Conservation (phyloP, 2,888 invertebrate genomes). For the Theretra japonica region DNA sequence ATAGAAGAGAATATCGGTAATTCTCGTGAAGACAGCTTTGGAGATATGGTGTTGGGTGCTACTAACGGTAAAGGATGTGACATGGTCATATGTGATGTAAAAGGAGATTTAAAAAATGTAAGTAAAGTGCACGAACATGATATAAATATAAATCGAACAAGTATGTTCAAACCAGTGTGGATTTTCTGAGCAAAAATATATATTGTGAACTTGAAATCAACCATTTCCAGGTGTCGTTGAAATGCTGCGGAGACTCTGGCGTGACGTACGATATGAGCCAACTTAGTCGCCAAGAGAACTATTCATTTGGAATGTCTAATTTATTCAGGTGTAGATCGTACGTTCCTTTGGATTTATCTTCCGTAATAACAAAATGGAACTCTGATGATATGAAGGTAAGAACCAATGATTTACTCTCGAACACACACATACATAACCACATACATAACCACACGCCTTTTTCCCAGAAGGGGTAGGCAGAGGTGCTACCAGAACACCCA, state of each 20-base stretch:
- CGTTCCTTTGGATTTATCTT: constrained; percentile 50
- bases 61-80: constrained; percentile 60
- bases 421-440: too few species aligned
- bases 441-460: too few species aligned
- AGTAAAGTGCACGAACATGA: constrained; percentile 34
- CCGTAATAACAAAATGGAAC: constrained; percentile 48
- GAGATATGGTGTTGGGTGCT: constrained; percentile 54
- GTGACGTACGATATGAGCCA: constrained; percentile 52
- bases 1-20: constrained; percentile 63
- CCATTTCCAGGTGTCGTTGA: constrained; percentile 45
- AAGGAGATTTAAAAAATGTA: constrained; percentile 60
- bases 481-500: too few species aligned
- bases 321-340: constrained; percentile 48
- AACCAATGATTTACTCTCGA: too few species aligned
- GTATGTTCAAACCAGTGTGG: neutral
- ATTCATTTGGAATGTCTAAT: constrained; percentile 48
- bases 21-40: constrained; percentile 61
- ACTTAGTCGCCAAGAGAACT: constrained; percentile 50
- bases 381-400: constrained; percentile 49
- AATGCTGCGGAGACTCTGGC: constrained; percentile 47
- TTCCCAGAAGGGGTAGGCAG: too few species aligned
- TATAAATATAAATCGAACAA: too few species aligned
- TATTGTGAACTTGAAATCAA: neutral
- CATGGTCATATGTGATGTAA: constrained; percentile 56
- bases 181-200: too few species aligned